phyloP scores from a whole-genome alignment of 2,888 invertebrate genomes.

The Meta bourneti region DNA sequence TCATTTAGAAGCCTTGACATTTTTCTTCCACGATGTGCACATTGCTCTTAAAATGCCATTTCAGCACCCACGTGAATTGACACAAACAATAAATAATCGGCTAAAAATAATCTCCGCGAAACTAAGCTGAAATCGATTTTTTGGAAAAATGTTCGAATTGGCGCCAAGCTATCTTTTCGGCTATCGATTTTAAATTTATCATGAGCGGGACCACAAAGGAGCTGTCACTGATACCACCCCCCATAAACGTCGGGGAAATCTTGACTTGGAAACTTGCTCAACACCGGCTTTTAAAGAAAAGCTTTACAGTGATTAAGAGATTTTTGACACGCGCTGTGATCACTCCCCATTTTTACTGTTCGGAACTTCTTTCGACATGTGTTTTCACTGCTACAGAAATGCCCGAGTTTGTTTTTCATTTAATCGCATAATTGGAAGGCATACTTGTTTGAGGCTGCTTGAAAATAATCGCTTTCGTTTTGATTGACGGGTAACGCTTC shows the following conservation, averaged over 20 bases:
- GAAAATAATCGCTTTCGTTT: neutral
- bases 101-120: conserved; percentile 61
- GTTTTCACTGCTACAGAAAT: neutral
- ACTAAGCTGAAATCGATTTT: conserved; percentile 66
- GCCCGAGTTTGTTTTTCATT: neutral
- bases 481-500: neutral
- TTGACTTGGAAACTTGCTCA: conserved; percentile 2
- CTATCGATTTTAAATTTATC: conserved; percentile 75
- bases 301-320: neutral
- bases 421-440: neutral
- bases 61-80: conserved; percentile 36
- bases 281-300: neutral
- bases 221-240: conserved; percentile 39
- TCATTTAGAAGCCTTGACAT: neutral
- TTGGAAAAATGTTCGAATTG: conserved; percentile 63
- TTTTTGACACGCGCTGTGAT: neutral
- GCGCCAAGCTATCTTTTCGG: conserved; percentile 54
- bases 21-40: conserved; percentile 2
- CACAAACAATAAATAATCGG: conserved; percentile 69
- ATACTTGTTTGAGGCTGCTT: too few relatives aligned
- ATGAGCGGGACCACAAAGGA: conserved; percentile 42
- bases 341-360: neutral
- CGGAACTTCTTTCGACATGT: neutral
- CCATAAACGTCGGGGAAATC: conserved; percentile 27
- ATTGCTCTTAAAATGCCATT: conserved; percentile 52